Conservation (phyloP, 2,113 vertebrate genomes). For the Aythya baeri region DNA sequence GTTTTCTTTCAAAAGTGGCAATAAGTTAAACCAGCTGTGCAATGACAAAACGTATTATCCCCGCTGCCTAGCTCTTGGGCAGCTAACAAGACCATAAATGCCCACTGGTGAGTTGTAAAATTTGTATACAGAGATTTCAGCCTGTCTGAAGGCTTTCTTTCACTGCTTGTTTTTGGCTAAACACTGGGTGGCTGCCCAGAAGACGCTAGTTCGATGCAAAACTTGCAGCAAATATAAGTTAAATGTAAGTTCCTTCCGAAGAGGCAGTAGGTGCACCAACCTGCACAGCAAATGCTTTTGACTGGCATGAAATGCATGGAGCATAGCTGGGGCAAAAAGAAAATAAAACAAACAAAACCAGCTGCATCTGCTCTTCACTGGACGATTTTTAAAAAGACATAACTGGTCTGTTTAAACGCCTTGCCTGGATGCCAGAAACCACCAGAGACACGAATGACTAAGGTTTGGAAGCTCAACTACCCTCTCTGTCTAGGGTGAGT, state of each 20-base stretch:
- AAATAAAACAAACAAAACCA: accelerated
- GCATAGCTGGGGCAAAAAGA: not conserved
- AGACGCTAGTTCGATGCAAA: not conserved
- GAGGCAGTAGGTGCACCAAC: not conserved
- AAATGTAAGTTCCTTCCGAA: not conserved
- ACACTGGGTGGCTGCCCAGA: not conserved
- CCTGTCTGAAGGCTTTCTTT: not conserved
- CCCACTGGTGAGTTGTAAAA: not conserved
- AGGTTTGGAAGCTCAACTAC: not conserved
- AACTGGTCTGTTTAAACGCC: not conserved
- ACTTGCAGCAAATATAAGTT: not conserved
- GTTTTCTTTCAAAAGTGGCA: not conserved
- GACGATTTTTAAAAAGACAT: not conserved
- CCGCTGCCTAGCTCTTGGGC: not conserved
- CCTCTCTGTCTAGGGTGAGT: not conserved
- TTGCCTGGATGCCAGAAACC: not conserved
- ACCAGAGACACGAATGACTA: not conserved
- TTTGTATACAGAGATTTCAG: not conserved
- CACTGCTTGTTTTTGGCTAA: not conserved
- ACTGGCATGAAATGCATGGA: not conserved
- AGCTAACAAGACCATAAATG: not conserved
- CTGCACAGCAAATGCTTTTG: not conserved
- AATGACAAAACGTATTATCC: not conserved
- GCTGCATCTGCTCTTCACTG: not conserved
- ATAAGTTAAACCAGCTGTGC: not conserved